A percentile compares a stretch with the other conserved stretches of the same genome.
These are phyloP conservation scores for Tenebrosternarchus preto DNA, from an alignment of 2,113 vertebrate species.

Conservation along the genomic window DNA sequence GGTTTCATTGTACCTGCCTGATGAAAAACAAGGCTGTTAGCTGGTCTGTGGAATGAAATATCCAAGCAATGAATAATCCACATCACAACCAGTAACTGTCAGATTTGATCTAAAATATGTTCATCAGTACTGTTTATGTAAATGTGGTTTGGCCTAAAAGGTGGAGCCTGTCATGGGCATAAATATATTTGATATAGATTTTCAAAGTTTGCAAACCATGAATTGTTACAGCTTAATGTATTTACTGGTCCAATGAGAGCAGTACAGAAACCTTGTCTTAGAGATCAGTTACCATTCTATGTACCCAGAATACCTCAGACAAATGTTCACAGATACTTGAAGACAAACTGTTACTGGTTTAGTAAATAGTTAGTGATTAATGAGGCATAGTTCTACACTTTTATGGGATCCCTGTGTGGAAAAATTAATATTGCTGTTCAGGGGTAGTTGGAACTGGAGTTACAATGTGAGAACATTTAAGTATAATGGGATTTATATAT, in stretches of 20 bases:
- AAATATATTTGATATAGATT: too few species aligned
- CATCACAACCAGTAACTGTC: too few species aligned
- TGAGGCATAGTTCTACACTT: too few species aligned
- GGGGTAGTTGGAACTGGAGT: not conserved
- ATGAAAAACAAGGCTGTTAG: not conserved
- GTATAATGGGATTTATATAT: slow-evolving; percentile 13
- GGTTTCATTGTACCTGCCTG: not conserved
- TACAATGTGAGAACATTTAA: not conserved
- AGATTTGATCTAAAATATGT: too few species aligned
- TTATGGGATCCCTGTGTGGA: not conserved
- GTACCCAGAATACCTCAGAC: not conserved
- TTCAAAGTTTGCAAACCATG: too few species aligned
- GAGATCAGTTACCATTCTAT: too few species aligned
- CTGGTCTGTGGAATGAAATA: not conserved
- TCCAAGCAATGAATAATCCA: not conserved
- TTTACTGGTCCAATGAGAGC: too few species aligned
- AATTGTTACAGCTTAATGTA: too few species aligned
- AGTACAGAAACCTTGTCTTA: too few species aligned
- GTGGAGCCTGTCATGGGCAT: too few species aligned
- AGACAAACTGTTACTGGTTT: not conserved
- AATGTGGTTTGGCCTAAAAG: too few species aligned
- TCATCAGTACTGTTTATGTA: too few species aligned
- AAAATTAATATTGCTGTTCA: not conserved
- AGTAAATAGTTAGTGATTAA: not conserved
- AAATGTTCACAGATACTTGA: not conserved